Conservation (phyloP, 2,113 vertebrate species). For the Melanocharis versteri region DNA sequence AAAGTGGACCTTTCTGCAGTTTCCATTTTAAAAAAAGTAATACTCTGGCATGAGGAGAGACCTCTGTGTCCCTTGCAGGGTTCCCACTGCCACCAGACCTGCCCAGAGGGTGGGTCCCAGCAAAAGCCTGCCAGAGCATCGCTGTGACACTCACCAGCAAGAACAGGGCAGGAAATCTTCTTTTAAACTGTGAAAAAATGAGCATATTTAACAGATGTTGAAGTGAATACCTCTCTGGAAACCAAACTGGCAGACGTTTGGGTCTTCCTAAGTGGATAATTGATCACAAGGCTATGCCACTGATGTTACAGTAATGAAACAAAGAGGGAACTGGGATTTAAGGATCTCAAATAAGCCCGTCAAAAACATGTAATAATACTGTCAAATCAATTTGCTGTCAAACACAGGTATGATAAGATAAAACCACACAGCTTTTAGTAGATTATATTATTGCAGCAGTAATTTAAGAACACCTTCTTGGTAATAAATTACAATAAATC, state of each 20-base stretch:
- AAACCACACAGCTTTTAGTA: constrained; percentile 42
- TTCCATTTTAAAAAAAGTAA: background rate
- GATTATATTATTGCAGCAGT: constrained; percentile 46
- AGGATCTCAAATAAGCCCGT: constrained; percentile 54
- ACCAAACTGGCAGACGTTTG: background rate
- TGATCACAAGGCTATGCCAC: constrained; percentile 43
- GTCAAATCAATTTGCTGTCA: constrained; percentile 66
- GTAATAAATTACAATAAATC: constrained; percentile 63
- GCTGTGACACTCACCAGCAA: background rate
- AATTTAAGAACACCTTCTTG: constrained; percentile 48
- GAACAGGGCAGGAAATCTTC: background rate
- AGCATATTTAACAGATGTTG: background rate
- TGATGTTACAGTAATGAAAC: constrained; percentile 34
- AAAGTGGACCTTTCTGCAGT: background rate
- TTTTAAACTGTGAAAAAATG: background rate
- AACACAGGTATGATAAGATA: constrained; percentile 38
- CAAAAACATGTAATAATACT: constrained; percentile 65
- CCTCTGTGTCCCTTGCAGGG: background rate
- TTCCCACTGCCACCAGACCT: background rate
- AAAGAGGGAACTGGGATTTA: constrained; percentile 34
- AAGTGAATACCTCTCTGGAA: background rate
- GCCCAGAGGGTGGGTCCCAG: background rate
- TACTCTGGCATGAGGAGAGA: background rate
- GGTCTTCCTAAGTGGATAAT: constrained; percentile 47
- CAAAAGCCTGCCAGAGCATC: background rate